Evolutionary conservation across 2,888 invertebrate genomes (phyloP).

Genomic region (Zygothrica quintamaculata): DNA sequence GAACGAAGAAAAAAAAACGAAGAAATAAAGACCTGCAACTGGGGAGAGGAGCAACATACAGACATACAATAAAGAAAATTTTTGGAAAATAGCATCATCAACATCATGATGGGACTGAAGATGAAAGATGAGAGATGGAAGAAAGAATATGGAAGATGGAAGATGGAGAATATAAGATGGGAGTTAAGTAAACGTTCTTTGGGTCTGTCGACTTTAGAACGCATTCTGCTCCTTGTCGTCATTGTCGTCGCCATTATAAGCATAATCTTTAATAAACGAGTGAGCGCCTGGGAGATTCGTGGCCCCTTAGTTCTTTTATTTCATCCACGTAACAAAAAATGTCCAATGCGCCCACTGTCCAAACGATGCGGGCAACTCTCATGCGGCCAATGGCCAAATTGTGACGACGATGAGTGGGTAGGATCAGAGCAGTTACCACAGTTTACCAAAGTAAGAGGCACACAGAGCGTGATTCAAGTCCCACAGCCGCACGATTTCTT

Average conservation of each 20-base stretch:
- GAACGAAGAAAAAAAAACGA: conserved; percentile 32
- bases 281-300: conserved; percentile 61
- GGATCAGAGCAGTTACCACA: conserved; percentile 9
- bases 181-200: not conserved
- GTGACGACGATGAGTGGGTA: conserved; percentile 41
- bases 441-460: not conserved
- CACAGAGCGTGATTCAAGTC: conserved; percentile 18
- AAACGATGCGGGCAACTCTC: conserved; percentile 63
- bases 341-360: conserved; percentile 17
- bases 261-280: conserved; percentile 80
- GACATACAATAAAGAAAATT: conserved; percentile 46
- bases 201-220: conserved; percentile 14
- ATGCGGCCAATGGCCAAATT: conserved; percentile 68
- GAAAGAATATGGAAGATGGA: too few relatives aligned
- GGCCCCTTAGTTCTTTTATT: conserved; percentile 5
- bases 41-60: conserved; percentile 4
- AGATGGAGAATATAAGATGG: not conserved
- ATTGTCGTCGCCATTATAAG: conserved; percentile 79
- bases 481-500: conserved; percentile 60
- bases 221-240: conserved; percentile 72
- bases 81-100: conserved; percentile 74
- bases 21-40: conserved; percentile 25
- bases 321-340: not conserved
- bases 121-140: not conserved
- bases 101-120: conserved; percentile 44